Percentiles rank a stretch among this genome's conserved stretches.
Conservation (phyloP, 2,113 vertebrate species). For the Phrynosoma blainvillii region DNA sequence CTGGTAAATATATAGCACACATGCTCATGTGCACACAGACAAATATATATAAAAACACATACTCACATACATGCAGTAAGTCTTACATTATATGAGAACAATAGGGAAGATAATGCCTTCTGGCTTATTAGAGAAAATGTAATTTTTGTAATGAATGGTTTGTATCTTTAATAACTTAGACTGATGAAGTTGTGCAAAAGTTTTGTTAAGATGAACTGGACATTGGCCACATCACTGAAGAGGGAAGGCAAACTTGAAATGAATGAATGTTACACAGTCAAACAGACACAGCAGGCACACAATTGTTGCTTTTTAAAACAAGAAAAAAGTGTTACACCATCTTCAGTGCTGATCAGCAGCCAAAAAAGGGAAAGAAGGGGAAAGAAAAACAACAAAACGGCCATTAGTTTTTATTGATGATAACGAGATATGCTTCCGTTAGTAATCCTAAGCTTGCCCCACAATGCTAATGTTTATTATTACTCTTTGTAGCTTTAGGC, state of each 20-base stretch:
- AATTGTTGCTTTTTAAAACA: constrained; percentile 57
- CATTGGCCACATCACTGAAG: constrained; percentile 45
- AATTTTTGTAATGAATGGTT: constrained; percentile 76
- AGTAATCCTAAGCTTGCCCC: constrained; percentile 59
- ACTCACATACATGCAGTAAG: constrained; percentile 31
- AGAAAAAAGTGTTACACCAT: constrained; percentile 44
- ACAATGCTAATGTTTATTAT: constrained; percentile 68
- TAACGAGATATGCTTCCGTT: constrained; percentile 65
- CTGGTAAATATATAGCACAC: constrained; percentile 40
- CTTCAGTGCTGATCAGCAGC: constrained; percentile 67
- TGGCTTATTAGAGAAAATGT: constrained; percentile 72
- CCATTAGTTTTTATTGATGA: constrained; percentile 72
- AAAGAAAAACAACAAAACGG: constrained; percentile 30
- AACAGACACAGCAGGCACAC: constrained; percentile 41
- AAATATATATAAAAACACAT: constrained; percentile 1
- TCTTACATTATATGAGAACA: constrained; percentile 65
- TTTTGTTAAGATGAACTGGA: constrained; percentile 47
- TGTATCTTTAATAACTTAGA: constrained; percentile 59
- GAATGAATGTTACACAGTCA: constrained; percentile 64
- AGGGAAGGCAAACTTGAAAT: constrained; percentile 56
- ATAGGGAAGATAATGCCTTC: constrained; percentile 72
- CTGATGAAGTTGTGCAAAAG: constrained; percentile 58
- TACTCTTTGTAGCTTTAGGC: constrained; percentile 69
- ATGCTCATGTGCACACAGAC: constrained; percentile 36
- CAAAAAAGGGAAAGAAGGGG: constrained; percentile 47